Evolutionary conservation across 2,888 invertebrate species (phyloP).

Genomic region (Carabus problematicus): DNA sequence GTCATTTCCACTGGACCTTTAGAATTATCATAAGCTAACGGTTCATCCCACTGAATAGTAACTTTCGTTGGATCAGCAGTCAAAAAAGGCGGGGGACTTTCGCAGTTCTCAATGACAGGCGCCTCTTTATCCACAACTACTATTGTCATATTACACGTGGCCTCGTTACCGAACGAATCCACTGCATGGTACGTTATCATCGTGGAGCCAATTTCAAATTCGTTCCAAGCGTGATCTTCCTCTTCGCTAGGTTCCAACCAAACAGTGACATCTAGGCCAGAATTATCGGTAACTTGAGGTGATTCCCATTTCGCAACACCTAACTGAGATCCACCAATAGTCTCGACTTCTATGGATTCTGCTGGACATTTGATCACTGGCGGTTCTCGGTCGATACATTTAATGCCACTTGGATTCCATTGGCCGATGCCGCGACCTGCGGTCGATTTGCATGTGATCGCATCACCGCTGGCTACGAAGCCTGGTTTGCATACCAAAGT

Average conservation of each 20-base stretch:
- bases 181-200: constrained; percentile 68
- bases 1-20: constrained; percentile 52
- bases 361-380: constrained; percentile 66
- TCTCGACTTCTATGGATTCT: constrained; percentile 55
- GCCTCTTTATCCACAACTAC: constrained; percentile 65
- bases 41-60: constrained; percentile 68
- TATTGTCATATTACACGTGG: constrained; percentile 67
- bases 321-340: constrained; percentile 62
- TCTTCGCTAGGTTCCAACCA: constrained; percentile 65
- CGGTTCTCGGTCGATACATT: constrained; percentile 62
- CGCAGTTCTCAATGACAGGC: constrained; percentile 66
- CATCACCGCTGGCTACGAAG: constrained; percentile 65
- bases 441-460: constrained; percentile 47
- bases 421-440: constrained; percentile 58
- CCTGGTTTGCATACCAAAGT: constrained; percentile 66
- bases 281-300: constrained; percentile 65
- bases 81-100: constrained; percentile 64
- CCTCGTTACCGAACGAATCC: constrained; percentile 67
- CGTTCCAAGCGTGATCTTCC: constrained; percentile 44
- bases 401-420: constrained; percentile 23
- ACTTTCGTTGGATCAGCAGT: constrained; percentile 52
- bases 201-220: constrained; percentile 66
- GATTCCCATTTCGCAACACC: constrained; percentile 63
- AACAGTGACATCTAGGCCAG: constrained; percentile 62
- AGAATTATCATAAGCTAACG: constrained; percentile 67